phyloP scores from a whole-genome alignment of 2,888 invertebrate genomes.

The Lepidochrysops patricia region DNA sequence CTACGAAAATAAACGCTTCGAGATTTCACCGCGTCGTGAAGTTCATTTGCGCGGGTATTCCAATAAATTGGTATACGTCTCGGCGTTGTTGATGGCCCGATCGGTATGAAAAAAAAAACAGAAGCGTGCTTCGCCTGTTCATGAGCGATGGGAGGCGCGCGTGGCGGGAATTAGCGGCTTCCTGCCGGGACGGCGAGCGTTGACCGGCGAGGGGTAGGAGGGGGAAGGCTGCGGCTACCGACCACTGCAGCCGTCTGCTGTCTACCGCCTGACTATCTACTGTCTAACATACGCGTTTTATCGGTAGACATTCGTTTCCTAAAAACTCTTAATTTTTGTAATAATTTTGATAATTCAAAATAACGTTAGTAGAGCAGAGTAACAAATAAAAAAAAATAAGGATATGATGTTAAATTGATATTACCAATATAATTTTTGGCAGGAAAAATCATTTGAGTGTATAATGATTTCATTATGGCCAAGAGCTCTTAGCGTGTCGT shows the following conservation, averaged over 20 bases:
- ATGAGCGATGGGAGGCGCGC: constrained; percentile 42
- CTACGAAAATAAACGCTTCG: constrained; percentile 8
- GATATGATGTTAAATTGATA: no score
- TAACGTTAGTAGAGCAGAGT: no score
- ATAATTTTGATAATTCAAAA: no score
- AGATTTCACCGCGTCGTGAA: constrained; percentile 1
- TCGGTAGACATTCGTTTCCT: no score
- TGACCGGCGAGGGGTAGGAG: constrained; percentile 35
- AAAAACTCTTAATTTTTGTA: no score
- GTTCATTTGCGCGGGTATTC: background rate
- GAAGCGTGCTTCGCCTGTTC: constrained; percentile 29
- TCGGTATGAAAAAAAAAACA: constrained; percentile 22
- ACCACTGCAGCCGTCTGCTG: constrained; percentile 27
- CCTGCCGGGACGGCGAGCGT: constrained; percentile 60
- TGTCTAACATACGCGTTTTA: no score
- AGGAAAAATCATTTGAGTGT: background rate
- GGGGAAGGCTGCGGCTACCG: constrained; percentile 17
- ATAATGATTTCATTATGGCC: background rate
- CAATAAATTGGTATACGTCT: constrained; percentile 1
- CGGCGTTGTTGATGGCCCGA: background rate
- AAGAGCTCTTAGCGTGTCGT: background rate
- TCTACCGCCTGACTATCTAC: no score
- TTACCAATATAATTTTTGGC: background rate
- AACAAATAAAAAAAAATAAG: no score
- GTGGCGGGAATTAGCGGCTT: constrained; percentile 63